Evolutionary conservation across 2,113 vertebrate genomes (phyloP).

Genomic region (Camelus bactrianus): DNA sequence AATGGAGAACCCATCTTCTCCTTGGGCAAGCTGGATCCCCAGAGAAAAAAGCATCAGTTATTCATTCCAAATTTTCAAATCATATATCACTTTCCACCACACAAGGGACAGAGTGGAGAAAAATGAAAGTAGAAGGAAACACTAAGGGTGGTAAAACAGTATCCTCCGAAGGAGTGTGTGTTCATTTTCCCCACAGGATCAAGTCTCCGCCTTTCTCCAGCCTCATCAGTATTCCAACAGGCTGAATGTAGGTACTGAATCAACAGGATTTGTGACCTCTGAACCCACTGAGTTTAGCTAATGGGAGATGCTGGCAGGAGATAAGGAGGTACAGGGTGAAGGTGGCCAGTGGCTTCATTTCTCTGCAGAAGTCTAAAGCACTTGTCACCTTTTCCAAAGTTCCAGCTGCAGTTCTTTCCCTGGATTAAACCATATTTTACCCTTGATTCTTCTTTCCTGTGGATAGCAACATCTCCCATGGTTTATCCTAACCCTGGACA

Average conservation of each 20-base stretch:
- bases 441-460: neutral
- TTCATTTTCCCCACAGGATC: neutral
- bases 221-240: neutral
- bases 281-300: neutral
- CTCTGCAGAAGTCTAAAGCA: neutral
- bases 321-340: fast-evolving
- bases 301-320: neutral
- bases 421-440: neutral
- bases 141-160: neutral
- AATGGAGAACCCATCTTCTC: neutral
- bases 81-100: neutral
- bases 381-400: neutral
- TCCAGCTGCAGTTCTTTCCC: neutral
- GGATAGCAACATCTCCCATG: neutral
- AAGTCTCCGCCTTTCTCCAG: neutral
- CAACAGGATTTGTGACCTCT: neutral
- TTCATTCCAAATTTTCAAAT: neutral
- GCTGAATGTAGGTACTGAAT: neutral
- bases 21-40: neutral
- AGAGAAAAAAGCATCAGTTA: neutral
- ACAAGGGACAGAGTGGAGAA: neutral
- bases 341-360: neutral
- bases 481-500: neutral
- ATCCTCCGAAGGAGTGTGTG: neutral
- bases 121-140: neutral